Base-by-base conservation (phyloP, 2,888 invertebrate genomes). In the Pachydiplax longipennis region DNA sequence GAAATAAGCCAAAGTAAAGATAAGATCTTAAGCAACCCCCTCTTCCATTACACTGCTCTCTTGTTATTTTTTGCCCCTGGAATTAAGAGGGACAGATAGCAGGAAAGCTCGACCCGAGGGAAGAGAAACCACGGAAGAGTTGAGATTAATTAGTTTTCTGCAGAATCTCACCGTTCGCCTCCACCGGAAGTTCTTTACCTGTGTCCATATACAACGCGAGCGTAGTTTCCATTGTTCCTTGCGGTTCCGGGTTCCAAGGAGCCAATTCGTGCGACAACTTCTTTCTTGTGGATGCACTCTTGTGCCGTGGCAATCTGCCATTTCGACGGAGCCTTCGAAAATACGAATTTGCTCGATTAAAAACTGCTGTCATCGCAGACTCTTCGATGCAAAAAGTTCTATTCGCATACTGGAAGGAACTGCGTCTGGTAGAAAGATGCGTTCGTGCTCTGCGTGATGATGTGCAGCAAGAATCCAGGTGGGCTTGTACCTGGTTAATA, bases 171-270 rank as follows among this genome's bases (percentile, higher is more conserved):
- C 73, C 73, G 31, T 73, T 31, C 73, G 13, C 31, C 25, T 73
- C 13, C 73, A 31, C 73, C 73, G 61, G 87, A 87, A 87, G 61
- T 37, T 22, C n/a, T 22, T 61, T 61, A 12, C 53, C 58, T 18
- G 35, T 37, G 48, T 25, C 44, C 81, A 73, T 73, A 73, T 61
- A 35, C 31, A 37, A n/a, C 61, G 22, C 61, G 18, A n/a, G 31
- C 87, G 61, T 18, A 5, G 53, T 37, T 61, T 61, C 61, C 87
- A 87, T 87, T 87, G 87, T 87, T 87, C n/a, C 53, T 22, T 53
- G 31, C 22, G 87, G 87, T 87, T 87, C 87, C 87, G 87, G 87
- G 87, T 87, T 87, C 31, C 61, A 22, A n/a, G 87, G 18, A 65
- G 87, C 87, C 87, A 87, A 87, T 61, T 87, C 87, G 87, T 87